These are phyloP conservation scores for Stegodyphus mimosarum DNA, from an alignment of 1,140 invertebrate genomes.

Conservation along the genomic window DNA sequence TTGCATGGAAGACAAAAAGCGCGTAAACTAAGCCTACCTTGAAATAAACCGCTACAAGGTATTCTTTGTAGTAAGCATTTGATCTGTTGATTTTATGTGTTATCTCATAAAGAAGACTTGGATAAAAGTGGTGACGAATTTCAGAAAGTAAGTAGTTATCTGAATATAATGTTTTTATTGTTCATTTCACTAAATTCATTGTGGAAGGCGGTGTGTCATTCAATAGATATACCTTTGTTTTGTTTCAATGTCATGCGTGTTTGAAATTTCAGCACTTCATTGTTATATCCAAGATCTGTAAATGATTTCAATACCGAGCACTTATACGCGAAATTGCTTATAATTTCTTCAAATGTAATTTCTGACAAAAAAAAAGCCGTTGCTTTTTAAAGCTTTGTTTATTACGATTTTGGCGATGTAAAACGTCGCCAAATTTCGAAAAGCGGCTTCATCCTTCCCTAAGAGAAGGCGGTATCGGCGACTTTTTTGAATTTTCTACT, in stretches of 20 bases:
- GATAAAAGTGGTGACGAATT: too few species aligned
- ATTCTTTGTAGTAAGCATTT: conserved; percentile 42
- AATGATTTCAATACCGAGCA: too few species aligned
- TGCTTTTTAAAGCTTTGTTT: neutral
- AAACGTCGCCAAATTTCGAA: neutral
- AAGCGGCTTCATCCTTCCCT: too few species aligned
- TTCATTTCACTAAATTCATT: neutral
- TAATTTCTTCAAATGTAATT: too few species aligned
- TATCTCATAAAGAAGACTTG: neutral
- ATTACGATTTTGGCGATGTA: neutral
- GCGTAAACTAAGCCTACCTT: conserved; percentile 55
- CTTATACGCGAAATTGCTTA: too few species aligned
- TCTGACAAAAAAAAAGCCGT: neutral
- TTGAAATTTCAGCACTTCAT: too few species aligned
- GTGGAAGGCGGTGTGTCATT: conserved; percentile 6
- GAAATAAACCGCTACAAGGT: conserved; percentile 42
- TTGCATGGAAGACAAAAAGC: conserved; percentile 40
- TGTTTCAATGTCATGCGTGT: neutral
- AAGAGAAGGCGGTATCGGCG: too few species aligned
- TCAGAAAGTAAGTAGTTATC: conserved; percentile 2
- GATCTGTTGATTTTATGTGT: conserved; percentile 3
- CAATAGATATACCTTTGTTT: neutral
- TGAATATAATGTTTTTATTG: neutral
- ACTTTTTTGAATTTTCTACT: too few species aligned
- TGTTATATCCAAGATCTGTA: too few species aligned